A percentile compares a stretch with the other conserved stretches of the same genome.
phyloP scores from a whole-genome alignment of 1,140 invertebrate genomes.

The Pogonomyrmex barbatus region DNA sequence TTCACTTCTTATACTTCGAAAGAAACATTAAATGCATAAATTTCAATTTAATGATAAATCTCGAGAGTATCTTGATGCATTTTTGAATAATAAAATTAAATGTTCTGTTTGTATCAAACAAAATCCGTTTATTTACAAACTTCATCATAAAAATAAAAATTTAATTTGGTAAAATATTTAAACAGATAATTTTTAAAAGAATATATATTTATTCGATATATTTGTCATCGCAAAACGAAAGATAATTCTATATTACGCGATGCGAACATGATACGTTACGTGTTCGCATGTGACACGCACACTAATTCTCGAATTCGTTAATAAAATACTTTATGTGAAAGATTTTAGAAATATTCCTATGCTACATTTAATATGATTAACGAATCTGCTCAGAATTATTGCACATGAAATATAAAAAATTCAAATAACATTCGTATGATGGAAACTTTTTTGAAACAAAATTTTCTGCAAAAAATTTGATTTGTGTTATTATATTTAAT shows the following conservation, averaged over 20 bases:
- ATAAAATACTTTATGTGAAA: too few relatives aligned
- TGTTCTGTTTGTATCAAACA: not conserved
- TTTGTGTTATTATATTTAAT: too few relatives aligned
- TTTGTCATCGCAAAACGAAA: constrained; percentile 6
- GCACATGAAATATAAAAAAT: too few relatives aligned
- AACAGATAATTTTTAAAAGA: constrained; percentile 8
- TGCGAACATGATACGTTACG: not conserved
- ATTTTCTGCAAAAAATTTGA: too few relatives aligned
- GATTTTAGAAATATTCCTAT: too few relatives aligned
- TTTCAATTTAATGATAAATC: not conserved
- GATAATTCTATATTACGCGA: constrained; percentile 8
- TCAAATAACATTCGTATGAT: too few relatives aligned
- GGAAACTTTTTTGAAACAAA: too few relatives aligned
- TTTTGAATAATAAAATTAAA: not conserved
- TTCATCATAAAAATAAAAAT: too few relatives aligned
- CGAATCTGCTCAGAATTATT: too few relatives aligned
- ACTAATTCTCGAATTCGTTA: too few relatives aligned
- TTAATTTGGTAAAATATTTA: constrained; percentile 20
- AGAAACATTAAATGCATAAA: not conserved
- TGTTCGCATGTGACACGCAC: not conserved
- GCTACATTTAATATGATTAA: too few relatives aligned
- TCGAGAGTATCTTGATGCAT: not conserved
- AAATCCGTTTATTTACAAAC: not conserved
- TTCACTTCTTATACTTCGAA: not conserved
- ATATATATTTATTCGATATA: not conserved